These are phyloP conservation scores for Valencia hispanica DNA, from an alignment of 2,797 vertebrate genomes.

Conservation along the genomic window DNA sequence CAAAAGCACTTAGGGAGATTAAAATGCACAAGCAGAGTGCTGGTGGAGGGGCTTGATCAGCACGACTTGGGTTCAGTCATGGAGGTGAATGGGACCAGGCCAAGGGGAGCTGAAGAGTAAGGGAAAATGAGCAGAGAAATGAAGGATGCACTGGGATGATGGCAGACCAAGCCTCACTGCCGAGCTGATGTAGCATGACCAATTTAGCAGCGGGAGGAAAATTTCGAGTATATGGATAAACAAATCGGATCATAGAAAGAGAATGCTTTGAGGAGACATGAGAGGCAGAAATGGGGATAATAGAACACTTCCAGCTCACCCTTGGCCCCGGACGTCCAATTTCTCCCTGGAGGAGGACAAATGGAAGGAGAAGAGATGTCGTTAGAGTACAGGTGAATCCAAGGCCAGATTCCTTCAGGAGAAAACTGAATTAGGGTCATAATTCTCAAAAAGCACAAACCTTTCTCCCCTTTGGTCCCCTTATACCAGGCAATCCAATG, in stretches of 20 bases:
- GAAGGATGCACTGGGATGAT: slow-evolving; percentile 23
- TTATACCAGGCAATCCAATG: slow-evolving; percentile 86
- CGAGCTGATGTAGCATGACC: slow-evolving; percentile 50
- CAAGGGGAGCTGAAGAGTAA: slow-evolving; percentile 43
- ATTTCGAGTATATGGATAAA: slow-evolving; percentile 59
- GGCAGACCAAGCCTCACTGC: slow-evolving; percentile 30
- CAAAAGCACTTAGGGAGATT: slow-evolving; percentile 78
- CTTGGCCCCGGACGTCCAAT: slow-evolving; percentile 95
- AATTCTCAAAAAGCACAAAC: slow-evolving; percentile 58
- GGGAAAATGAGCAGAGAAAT: slow-evolving; percentile 7
- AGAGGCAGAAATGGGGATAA: slow-evolving; percentile 12
- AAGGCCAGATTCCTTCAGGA: slow-evolving; percentile 47
- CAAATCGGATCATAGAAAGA: slow-evolving; percentile 66
- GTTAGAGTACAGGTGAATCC: slow-evolving; percentile 43
- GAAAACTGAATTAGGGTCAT: slow-evolving; percentile 37
- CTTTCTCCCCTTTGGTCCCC: slow-evolving; percentile 92
- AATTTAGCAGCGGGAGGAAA: slow-evolving; percentile 52
- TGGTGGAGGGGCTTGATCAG: slow-evolving; percentile 65
- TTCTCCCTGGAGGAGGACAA: slow-evolving; percentile 87
- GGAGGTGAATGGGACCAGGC: slow-evolving; percentile 55
- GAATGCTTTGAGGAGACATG: slow-evolving; percentile 15
- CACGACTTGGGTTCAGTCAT: slow-evolving; percentile 55
- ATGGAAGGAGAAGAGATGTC: slow-evolving; percentile 48
- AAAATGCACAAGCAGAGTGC: slow-evolving; percentile 65
- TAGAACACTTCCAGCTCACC: slow-evolving; percentile 72